These are phyloP conservation scores for Folsomia manolachei DNA, from an alignment of 2,888 invertebrate genomes.

Conservation along the genomic window DNA sequence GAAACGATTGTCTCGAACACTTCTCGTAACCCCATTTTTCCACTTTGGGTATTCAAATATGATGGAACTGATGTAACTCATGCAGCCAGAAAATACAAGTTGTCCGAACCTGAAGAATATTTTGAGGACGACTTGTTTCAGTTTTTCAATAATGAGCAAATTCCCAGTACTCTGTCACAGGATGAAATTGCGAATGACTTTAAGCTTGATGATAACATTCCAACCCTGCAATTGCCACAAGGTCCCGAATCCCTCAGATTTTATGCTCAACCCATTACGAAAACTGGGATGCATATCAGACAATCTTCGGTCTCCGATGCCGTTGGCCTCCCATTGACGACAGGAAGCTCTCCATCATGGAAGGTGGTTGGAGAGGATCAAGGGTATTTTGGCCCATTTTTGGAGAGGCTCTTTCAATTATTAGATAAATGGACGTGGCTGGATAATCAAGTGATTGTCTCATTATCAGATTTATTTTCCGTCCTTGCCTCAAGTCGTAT, in stretches of 20 bases:
- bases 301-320: not conserved
- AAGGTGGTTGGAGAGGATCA: not conserved
- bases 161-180: not conserved
- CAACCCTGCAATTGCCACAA: not conserved
- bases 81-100: slow-evolving; percentile 7
- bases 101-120: slow-evolving; percentile 32
- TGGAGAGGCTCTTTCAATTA: slow-evolving; percentile 40
- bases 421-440: slow-evolving; percentile 35
- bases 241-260: not conserved
- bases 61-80: slow-evolving; percentile 43
- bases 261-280: not conserved
- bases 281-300: slow-evolving; percentile 12
- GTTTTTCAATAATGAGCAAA: not conserved
- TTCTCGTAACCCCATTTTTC: slow-evolving; percentile 34
- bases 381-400: slow-evolving; percentile 43
- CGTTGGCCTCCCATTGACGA: not conserved
- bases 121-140: slow-evolving; percentile 36
- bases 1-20: slow-evolving; percentile 16
- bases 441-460: slow-evolving; percentile 38
- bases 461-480: slow-evolving; percentile 43
- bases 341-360: not conserved
- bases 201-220: not conserved
- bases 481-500: slow-evolving; percentile 44
- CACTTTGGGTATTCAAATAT: slow-evolving; percentile 42
- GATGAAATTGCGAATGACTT: not conserved